Percentiles rank a stretch among this genome's conserved stretches.
Evolutionary conservation across 2,113 vertebrate species (phyloP).

Genomic region (Mystacornis crossleyi): DNA sequence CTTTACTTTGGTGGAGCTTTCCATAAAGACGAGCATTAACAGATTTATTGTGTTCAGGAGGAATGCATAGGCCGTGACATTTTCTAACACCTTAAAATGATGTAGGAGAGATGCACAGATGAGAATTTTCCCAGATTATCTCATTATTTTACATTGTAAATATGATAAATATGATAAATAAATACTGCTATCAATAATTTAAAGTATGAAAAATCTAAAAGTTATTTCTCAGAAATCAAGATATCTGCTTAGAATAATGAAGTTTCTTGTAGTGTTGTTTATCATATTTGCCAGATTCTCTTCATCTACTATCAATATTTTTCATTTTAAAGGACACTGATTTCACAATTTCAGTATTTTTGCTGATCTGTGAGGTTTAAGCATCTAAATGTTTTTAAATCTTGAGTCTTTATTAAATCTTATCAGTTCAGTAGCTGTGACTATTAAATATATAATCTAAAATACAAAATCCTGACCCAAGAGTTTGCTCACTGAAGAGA

Average conservation of each 20-base stretch:
- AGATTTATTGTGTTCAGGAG: background rate
- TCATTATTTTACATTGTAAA: background rate
- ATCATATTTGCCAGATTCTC: background rate
- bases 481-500: background rate
- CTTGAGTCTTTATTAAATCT: background rate
- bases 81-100: background rate
- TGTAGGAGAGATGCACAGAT: background rate
- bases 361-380: background rate
- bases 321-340: background rate
- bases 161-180: background rate
- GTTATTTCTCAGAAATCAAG: background rate
- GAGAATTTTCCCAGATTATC: background rate
- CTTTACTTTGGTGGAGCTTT: accelerated
- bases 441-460: background rate
- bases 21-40: background rate
- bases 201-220: background rate
- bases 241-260: background rate
- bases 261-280: background rate
- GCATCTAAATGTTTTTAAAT: background rate
- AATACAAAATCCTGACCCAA: background rate
- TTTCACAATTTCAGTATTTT: background rate
- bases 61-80: accelerated
- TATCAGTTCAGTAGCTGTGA: background rate
- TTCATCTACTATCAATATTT: background rate
- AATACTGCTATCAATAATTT: background rate